Base-by-base conservation (phyloP, 2,113 vertebrate species). In the Hippotragus niger region DNA sequence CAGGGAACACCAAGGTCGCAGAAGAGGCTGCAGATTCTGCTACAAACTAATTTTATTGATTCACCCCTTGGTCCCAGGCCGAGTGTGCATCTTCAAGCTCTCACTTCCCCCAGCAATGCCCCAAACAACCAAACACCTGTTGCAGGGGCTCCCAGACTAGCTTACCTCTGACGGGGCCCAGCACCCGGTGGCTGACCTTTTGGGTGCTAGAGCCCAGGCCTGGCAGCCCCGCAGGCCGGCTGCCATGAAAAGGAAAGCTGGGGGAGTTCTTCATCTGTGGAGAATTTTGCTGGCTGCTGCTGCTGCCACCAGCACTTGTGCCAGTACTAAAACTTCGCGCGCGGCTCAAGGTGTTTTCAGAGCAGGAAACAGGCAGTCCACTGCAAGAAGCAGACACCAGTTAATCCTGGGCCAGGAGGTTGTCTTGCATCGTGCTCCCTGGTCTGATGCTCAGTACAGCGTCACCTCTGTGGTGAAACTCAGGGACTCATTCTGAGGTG, bases 81-180 rank as follows among this genome's bases (percentile, higher is more conserved):
- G 85, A 93, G 87, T 71, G 53, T 45, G 3, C 53, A 88, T 96
- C 92, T 98, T 99, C 98, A 98, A 90, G 98, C 96, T 19, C 97
- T 4, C 95, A 88, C n/a, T 67, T 82, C 0, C 97, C 95, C 3
- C 98, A 99, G 97, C 98, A 99, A 86, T 98, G 80, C 4, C 97
- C 94, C 90, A 99, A 94, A 98, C 91, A 97, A 58, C n/a, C 52
- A 21, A 99, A 50, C 94, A 98, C 80, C 62, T 94, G 97, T 1
- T 58, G 55, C 0, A 99, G 91, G 13, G 98, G 96, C 1, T 97
- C 98, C 98, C 98, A 97, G 98, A 98, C 98, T 5, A 53, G 98
- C 99, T 99, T 99, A 99, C 99, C 99, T 99, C 99, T 99, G 98
- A 99, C 98, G 0, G 98, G 98, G 29, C 99, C 99, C 3, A 99